Conservation (phyloP, 2,113 vertebrate species). For the Corythoichthys haematopterus region DNA sequence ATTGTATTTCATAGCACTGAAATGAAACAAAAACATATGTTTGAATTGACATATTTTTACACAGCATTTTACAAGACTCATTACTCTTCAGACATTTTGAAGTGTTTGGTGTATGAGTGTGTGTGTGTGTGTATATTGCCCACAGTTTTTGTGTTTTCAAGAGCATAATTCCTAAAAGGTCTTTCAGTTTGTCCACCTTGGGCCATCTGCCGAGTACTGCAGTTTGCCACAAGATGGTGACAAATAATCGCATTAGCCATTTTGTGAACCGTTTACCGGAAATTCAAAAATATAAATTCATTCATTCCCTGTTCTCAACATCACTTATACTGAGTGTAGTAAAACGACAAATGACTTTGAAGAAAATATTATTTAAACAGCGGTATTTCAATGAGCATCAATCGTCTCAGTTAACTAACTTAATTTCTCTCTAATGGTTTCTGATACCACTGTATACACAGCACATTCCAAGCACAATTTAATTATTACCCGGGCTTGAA, state of each 20-base stretch:
- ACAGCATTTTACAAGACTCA: no score
- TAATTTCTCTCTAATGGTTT: no score
- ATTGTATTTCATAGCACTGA: no score
- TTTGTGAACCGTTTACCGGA: not conserved
- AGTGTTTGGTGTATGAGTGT: not conserved
- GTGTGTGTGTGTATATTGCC: not conserved
- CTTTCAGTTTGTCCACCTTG: not conserved
- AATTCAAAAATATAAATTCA: not conserved
- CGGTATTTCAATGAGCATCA: not conserved
- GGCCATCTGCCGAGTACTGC: not conserved
- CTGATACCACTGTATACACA: not conserved
- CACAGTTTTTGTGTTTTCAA: not conserved
- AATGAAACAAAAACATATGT: not conserved
- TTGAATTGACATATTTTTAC: no score
- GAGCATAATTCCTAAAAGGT: not conserved
- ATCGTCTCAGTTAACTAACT: not conserved
- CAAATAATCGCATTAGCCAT: slow-evolving; percentile 22
- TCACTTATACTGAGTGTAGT: slow-evolving; percentile 55
- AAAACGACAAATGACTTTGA: not conserved
- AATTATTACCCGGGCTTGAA: not conserved
- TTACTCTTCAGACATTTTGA: no score
- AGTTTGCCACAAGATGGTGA: slow-evolving; percentile 56
- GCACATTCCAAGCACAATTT: not conserved
- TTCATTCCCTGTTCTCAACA: not conserved
- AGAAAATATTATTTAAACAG: not conserved